A percentile compares a stretch with the other conserved stretches of the same genome.
phyloP scores from a whole-genome alignment of 2,888 invertebrate species.

The Aphrophora alni region DNA sequence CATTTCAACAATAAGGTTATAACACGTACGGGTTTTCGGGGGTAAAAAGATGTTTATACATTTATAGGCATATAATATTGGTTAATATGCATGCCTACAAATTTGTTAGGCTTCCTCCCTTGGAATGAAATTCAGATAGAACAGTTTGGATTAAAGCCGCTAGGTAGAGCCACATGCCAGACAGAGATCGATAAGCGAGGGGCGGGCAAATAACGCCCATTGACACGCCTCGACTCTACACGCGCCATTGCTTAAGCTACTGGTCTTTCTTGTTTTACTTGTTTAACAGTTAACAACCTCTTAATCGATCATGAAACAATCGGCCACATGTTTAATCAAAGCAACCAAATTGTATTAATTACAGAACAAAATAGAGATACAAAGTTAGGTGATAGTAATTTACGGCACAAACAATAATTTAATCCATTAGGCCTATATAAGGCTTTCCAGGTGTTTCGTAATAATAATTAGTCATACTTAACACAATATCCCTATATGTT shows the following conservation, averaged over 20 bases:
- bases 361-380: neutral
- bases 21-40: too few relatives aligned
- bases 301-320: slow-evolving; percentile 6
- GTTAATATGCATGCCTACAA: too few relatives aligned
- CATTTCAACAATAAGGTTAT: too few relatives aligned
- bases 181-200: neutral
- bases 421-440: too few relatives aligned
- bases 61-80: too few relatives aligned
- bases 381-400: neutral
- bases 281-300: slow-evolving; percentile 6
- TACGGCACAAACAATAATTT: neutral
- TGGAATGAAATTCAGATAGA: neutral
- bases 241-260: slow-evolving; percentile 9
- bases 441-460: too few relatives aligned
- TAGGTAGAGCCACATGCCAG: neutral
- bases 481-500: too few relatives aligned
- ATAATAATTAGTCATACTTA: too few relatives aligned
- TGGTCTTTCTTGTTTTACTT: slow-evolving; percentile 2
- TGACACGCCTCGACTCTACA: neutral
- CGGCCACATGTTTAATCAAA: slow-evolving; percentile 6
- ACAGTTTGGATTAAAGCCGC: neutral
- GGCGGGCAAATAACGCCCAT: neutral
- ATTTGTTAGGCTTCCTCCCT: too few relatives aligned
- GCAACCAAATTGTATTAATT: neutral
- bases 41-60: too few relatives aligned